phyloP scores from a whole-genome alignment of 2,797 vertebrate genomes.

The Eulemur rubriventer region DNA sequence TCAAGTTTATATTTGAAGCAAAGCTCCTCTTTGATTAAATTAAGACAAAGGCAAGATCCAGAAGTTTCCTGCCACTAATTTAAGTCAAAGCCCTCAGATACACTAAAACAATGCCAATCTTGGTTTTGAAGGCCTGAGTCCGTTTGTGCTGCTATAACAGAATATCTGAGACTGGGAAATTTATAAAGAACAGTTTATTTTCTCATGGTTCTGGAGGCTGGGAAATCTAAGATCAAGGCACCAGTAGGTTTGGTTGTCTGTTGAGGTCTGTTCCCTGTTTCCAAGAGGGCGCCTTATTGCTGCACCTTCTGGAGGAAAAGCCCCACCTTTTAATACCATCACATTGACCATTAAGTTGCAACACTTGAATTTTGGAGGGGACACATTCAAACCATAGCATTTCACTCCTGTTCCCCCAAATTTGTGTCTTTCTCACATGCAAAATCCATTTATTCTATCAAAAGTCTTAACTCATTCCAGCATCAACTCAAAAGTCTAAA shows the following conservation, averaged over 20 bases:
- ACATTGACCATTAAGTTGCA: background rate
- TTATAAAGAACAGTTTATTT: background rate
- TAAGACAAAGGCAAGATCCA: constrained; percentile 15
- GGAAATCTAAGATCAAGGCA: background rate
- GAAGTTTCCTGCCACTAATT: background rate
- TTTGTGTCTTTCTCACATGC: background rate
- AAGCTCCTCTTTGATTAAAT: background rate
- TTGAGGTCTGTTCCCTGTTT: background rate
- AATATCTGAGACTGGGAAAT: background rate
- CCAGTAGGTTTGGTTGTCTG: background rate
- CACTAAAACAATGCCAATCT: background rate
- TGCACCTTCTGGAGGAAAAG: background rate
- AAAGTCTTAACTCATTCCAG: background rate
- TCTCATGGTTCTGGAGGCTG: background rate
- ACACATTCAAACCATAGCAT: background rate
- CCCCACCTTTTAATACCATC: background rate
- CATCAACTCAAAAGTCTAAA: background rate
- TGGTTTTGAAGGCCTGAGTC: background rate
- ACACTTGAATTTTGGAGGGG: background rate
- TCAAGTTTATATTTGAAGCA: constrained; percentile 41
- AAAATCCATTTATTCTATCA: background rate
- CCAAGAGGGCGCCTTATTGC: background rate
- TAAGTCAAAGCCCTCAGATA: constrained; percentile 32
- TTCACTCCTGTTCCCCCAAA: background rate
- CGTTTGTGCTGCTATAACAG: background rate